Evolutionary conservation across 2,888 invertebrate genomes (phyloP).

Genomic region (Geotrupes spiniger): DNA sequence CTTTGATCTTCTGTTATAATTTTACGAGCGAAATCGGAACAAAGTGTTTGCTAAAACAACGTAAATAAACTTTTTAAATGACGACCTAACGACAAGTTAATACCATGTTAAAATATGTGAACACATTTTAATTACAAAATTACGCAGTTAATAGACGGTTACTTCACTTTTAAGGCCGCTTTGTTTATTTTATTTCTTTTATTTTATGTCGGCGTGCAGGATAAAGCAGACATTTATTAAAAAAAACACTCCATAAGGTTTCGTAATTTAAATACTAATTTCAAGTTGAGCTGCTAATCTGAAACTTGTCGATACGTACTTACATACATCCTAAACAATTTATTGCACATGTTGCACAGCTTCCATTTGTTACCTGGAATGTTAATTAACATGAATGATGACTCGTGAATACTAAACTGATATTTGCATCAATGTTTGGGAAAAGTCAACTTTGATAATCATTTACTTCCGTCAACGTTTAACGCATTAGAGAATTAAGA

Average conservation of each 20-base stretch:
- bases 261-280: too few species aligned
- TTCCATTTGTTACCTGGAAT: too few species aligned
- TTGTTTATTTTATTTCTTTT: constrained; percentile 19
- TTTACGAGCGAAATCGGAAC: constrained; percentile 13
- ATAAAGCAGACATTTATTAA: constrained; percentile 17
- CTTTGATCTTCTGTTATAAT: constrained; percentile 18
- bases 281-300: too few species aligned
- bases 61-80: constrained; percentile 10
- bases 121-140: constrained; percentile 9
- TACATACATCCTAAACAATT: too few species aligned
- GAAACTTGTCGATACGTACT: too few species aligned
- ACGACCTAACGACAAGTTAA: constrained; percentile 13
- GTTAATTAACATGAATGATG: too few species aligned
- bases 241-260: constrained; percentile 10
- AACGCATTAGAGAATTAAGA: too few species aligned
- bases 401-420: too few species aligned
- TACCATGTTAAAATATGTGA: constrained; percentile 8
- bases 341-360: too few species aligned
- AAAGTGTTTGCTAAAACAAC: constrained; percentile 18
- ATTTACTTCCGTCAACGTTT: too few species aligned
- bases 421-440: too few species aligned
- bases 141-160: constrained; percentile 3
- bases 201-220: constrained; percentile 20
- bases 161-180: not conserved
- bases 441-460: too few species aligned